Base-by-base conservation (phyloP, 2,113 vertebrate species). In the Mirza zaza region DNA sequence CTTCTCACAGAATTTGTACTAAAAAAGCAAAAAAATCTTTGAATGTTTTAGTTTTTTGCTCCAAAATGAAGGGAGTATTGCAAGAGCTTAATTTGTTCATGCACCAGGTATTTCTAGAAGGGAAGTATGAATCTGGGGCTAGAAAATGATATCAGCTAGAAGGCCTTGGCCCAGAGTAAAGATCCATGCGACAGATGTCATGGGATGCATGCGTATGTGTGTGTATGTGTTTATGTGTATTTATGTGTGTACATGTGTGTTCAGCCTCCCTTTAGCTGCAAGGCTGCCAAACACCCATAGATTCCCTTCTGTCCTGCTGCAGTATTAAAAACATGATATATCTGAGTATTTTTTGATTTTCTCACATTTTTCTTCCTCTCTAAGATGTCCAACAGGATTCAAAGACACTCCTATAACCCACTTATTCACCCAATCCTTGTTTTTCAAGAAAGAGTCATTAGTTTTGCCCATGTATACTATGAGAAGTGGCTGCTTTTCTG, bases 1-100 rank as follows among this genome's bases (percentile, higher is more conserved):
- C n/a, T 95, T 91, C 67, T 80, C 71, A 77, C 1, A 65, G 61
- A 91, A 91, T 89, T 76, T 65, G 13, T 29, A 65, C 23, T 76
- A 14, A 85, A 81, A 95, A 57, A 11, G 1, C 36, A 67, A 65
- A 5, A 20, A 85, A 34, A 71, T 8, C 6, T 67, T 52, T 68
- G n/a, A 77, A 77, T 5, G 9, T 0, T 59, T 81, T 93, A 18
- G 32, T 80, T 42, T 61, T 90, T 95, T 92, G 23, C 36, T 91
- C n/a, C 61, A 77, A 81, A 81, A 29, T 36, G 50, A 80, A 8
- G 4, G 27, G 8, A 80, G 3, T 57, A 21, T 27, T 68, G 12
- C 4, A 75, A 29, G 50, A 39, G 25, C 67, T 87, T 42, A 25
- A 48, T 61, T 73, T n/a, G 34, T 52, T 59, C 71, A 45, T 39